Conservation (phyloP, 2,797 vertebrate genomes). For the Bryconaethiops microstoma region DNA sequence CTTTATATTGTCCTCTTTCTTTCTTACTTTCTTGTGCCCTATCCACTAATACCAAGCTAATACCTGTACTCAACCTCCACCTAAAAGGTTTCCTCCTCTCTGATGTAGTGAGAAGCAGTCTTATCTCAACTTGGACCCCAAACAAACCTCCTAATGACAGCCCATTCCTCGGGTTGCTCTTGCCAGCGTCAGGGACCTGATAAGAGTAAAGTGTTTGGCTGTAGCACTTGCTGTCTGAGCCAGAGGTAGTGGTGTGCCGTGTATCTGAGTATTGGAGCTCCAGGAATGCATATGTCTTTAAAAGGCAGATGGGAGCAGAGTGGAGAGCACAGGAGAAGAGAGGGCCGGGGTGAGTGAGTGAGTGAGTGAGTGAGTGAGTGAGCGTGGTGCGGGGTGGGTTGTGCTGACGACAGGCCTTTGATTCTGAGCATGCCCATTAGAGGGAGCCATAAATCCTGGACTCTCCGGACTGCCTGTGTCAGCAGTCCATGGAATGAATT, state of each 20-base stretch:
- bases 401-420: constrained; percentile 86
- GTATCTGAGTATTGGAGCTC: constrained; percentile 38
- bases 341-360: constrained; percentile 15
- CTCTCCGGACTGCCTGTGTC: constrained; percentile 84
- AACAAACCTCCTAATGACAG: constrained; percentile 17
- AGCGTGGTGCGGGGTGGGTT: constrained; percentile 68
- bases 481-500: constrained; percentile 90
- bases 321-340: constrained; percentile 33
- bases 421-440: constrained; percentile 82
- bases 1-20: background rate
- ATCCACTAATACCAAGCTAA: no score
- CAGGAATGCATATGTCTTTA: constrained; percentile 49
- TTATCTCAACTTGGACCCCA: constrained; percentile 30
- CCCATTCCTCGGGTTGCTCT: constrained; percentile 28
- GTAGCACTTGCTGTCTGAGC: constrained; percentile 16
- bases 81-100: constrained; percentile 15
- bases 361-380: constrained; percentile 48
- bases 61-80: constrained; percentile 8
- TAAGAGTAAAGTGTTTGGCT: constrained; percentile 37
- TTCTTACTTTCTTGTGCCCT: background rate
- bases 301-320: constrained; percentile 41
- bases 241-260: constrained; percentile 25
- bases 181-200: constrained; percentile 25
- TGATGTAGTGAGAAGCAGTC: constrained; percentile 10
- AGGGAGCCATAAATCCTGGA: constrained; percentile 88